A percentile compares a stretch with the other conserved stretches of the same genome.
phyloP scores from a whole-genome alignment of 1,140 invertebrate species.

The Caenorhabditis inopinata region DNA sequence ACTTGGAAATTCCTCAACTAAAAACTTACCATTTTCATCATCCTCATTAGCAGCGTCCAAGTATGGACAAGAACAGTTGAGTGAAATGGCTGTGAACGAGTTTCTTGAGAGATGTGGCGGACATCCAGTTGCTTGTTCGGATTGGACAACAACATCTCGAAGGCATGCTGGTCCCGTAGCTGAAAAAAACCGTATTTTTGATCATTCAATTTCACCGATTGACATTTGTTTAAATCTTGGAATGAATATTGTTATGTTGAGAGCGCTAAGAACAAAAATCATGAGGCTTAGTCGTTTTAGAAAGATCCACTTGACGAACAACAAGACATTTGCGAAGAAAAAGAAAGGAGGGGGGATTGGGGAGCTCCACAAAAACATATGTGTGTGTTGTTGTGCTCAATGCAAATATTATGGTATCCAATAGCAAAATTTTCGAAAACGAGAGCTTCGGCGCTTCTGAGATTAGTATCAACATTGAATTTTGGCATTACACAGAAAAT shows the following conservation, averaged over 20 bases:
- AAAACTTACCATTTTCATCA: slow-evolving; percentile 11
- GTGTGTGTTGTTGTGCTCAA: slow-evolving; percentile 29
- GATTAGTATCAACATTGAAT: slow-evolving; percentile 31
- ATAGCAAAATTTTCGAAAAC: slow-evolving; percentile 18
- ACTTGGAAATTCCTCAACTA: neutral
- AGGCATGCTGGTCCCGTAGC: slow-evolving; percentile 52
- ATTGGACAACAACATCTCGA: slow-evolving; percentile 46
- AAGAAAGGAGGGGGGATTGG: no score
- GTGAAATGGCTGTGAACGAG: slow-evolving; percentile 40
- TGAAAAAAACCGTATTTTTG: neutral
- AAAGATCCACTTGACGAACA: slow-evolving; percentile 26
- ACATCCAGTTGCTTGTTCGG: slow-evolving; percentile 49
- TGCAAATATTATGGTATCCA: slow-evolving; percentile 25
- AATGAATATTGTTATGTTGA: neutral
- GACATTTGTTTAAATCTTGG: neutral
- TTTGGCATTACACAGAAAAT: neutral
- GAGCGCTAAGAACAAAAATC: neutral
- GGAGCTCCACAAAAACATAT: slow-evolving; percentile 27
- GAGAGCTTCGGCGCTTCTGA: slow-evolving; percentile 1
- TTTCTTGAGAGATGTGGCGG: slow-evolving; percentile 51
- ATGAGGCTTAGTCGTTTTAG: neutral
- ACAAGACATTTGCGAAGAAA: neutral
- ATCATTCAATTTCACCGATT: neutral
- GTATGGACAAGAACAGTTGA: slow-evolving; percentile 54
- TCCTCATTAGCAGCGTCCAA: slow-evolving; percentile 25